A percentile compares a stretch with the other conserved stretches of the same genome.
Evolutionary conservation across 2,113 vertebrate genomes (phyloP).

Genomic region (Lophochroa leadbeateri): DNA sequence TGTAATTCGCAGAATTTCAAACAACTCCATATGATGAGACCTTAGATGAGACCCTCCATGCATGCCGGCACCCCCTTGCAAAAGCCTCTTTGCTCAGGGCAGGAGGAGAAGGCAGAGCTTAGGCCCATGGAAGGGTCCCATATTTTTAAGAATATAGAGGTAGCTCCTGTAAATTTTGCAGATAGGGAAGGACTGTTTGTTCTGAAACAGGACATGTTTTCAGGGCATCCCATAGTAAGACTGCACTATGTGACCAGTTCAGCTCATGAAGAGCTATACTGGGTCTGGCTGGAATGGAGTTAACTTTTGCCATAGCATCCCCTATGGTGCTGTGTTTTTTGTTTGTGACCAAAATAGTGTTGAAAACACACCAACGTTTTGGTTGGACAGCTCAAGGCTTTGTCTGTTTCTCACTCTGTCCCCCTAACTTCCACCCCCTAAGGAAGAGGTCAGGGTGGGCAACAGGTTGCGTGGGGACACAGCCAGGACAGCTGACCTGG

Average conservation of each 20-base stretch:
- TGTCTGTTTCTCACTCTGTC: background rate
- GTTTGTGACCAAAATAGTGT: background rate
- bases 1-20: background rate
- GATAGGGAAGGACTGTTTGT: background rate
- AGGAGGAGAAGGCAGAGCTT: background rate
- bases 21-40: background rate
- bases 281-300: background rate
- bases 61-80: background rate
- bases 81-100: background rate
- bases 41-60: background rate
- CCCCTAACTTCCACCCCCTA: background rate
- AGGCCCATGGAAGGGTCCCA: background rate
- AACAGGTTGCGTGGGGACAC: background rate
- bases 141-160: background rate
- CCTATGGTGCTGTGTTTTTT: background rate
- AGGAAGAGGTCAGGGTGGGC: background rate
- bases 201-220: background rate
- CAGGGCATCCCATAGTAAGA: background rate
- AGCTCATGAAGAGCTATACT: background rate
- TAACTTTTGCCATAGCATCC: background rate
- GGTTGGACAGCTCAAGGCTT: background rate
- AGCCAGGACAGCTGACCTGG: background rate
- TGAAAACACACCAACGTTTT: background rate
- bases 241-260: background rate
- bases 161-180: background rate